phyloP scores from a whole-genome alignment of 2,113 vertebrate genomes.

The Nicator chloris region DNA sequence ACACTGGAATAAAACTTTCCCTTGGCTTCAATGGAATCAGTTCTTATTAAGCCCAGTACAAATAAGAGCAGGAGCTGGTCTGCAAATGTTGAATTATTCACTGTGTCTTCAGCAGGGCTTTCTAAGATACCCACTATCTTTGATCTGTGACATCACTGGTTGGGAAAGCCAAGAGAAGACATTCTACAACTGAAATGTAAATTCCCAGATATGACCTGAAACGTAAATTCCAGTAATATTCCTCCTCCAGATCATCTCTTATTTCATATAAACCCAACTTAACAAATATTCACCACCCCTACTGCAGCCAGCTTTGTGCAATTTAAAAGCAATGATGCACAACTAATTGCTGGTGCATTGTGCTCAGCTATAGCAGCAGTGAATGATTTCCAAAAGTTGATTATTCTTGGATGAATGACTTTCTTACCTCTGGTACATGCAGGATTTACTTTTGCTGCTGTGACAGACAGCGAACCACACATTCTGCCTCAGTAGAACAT shows the following conservation, averaged over 20 bases:
- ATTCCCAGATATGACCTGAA: conserved; percentile 38
- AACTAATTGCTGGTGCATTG: conserved; percentile 57
- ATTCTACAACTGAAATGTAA: conserved; percentile 22
- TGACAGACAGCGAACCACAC: background rate
- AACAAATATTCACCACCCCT: background rate
- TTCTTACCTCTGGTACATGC: conserved; percentile 7
- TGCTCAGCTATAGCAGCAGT: conserved; percentile 31
- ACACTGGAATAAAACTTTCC: background rate
- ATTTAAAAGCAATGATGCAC: conserved; percentile 53
- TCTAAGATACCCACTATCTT: background rate
- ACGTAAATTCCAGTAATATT: conserved; percentile 24
- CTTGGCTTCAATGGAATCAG: background rate
- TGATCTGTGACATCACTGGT: conserved; percentile 39
- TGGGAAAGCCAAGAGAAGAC: conserved; percentile 40
- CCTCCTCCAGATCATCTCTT: conserved; percentile 44
- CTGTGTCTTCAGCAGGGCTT: background rate
- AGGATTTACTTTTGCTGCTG: background rate
- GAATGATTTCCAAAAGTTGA: conserved; percentile 63
- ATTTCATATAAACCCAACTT: background rate
- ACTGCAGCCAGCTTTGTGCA: conserved; percentile 4
- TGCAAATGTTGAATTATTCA: background rate
- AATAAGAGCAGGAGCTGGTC: background rate
- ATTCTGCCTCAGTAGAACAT: background rate
- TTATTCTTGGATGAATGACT: conserved; percentile 48
- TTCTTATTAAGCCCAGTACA: background rate